Conservation (phyloP, 2,113 vertebrate species). For the Syrmaticus mikado region DNA sequence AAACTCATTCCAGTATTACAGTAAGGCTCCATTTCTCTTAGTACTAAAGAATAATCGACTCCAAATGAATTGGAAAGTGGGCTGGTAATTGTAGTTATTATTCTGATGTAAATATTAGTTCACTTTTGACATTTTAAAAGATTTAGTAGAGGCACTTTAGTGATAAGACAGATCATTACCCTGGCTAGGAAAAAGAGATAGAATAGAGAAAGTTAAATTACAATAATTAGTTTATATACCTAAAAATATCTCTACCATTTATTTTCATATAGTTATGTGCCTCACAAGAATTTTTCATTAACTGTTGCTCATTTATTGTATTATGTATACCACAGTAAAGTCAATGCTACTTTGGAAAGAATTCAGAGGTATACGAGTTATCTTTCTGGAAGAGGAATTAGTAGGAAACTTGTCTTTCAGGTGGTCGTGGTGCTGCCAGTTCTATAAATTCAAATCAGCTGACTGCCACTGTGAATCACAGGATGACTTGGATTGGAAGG, state of each 20-base stretch:
- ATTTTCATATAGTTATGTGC: constrained; percentile 24
- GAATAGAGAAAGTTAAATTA: constrained; percentile 50
- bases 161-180: constrained; percentile 62
- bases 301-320: constrained; percentile 1
- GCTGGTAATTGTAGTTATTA: constrained; percentile 80
- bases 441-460: background rate
- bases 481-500: background rate
- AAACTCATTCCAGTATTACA: constrained; percentile 71
- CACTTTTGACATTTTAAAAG: constrained; percentile 72
- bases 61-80: constrained; percentile 72
- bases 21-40: constrained; percentile 66
- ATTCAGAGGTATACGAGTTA: background rate
- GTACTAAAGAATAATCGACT: constrained; percentile 72
- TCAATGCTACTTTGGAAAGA: background rate
- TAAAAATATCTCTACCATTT: constrained; percentile 37
- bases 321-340: background rate
- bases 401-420: background rate
- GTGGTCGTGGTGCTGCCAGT: background rate
- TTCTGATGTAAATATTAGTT: constrained; percentile 84
- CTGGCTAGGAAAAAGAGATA: constrained; percentile 29
- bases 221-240: constrained; percentile 72
- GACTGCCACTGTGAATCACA: background rate
- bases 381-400: background rate
- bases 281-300: constrained; percentile 51
- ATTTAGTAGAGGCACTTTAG: constrained; percentile 46